phyloP scores from a whole-genome alignment of 2,888 invertebrate genomes.

The Muscina levida region DNA sequence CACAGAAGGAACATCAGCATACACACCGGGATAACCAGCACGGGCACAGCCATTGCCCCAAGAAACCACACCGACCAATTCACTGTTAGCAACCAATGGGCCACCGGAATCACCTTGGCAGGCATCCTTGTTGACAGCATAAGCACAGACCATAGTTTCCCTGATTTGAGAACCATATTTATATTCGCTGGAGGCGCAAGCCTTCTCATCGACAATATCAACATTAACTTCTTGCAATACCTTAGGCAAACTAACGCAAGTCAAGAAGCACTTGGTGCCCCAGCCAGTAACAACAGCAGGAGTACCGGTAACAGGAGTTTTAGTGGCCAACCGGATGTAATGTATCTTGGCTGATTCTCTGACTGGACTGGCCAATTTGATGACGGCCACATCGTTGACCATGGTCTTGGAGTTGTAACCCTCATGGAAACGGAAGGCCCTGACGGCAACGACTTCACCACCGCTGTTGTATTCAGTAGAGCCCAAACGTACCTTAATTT shows the following conservation, averaged over 20 bases:
- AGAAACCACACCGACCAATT: constrained; percentile 77
- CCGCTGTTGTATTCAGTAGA: constrained; percentile 73
- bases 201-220: constrained; percentile 64
- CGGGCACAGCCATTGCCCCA: constrained; percentile 77
- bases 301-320: constrained; percentile 71
- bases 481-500: constrained; percentile 76
- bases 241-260: constrained; percentile 68
- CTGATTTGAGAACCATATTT: constrained; percentile 69
- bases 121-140: constrained; percentile 73
- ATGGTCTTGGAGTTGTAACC: constrained; percentile 74
- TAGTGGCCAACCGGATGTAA: constrained; percentile 70
- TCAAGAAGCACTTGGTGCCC: constrained; percentile 75
- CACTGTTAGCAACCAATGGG: constrained; percentile 72
- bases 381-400: constrained; percentile 79
- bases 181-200: constrained; percentile 64
- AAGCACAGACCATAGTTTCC: constrained; percentile 75
- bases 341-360: constrained; percentile 68
- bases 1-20: constrained; percentile 72
- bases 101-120: constrained; percentile 80
- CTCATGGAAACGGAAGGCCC: constrained; percentile 72
- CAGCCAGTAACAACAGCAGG: constrained; percentile 76
- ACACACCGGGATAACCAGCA: constrained; percentile 76
- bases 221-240: constrained; percentile 70
- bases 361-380: constrained; percentile 76
- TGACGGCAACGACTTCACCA: constrained; percentile 75